Base-by-base conservation (phyloP, 1,140 invertebrate genomes). In the Microvelia longipes region DNA sequence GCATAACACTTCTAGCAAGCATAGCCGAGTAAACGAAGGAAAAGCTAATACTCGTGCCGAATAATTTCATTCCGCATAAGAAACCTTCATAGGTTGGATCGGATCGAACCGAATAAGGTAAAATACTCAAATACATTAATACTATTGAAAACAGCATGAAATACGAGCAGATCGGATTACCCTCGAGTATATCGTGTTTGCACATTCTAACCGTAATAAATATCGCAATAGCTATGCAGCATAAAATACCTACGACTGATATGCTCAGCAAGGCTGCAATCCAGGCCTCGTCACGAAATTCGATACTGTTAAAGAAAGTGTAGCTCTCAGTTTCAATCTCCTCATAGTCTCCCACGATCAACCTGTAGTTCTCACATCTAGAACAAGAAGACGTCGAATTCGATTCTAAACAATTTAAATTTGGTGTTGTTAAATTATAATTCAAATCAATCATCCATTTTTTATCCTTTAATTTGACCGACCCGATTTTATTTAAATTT, bases 1-100 rank as follows among this genome's bases (percentile, higher is more conserved):
- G 74, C 70, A 86, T 83, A 62, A 86, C 78, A 11, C 83, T 78
- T 62, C 85, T 80, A 1, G 84, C 79, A 2, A 87, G 75, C 76
- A 87, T 81, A 0, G 83, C 79, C 1, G 83, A 84, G 72, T 86
- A 85, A 0, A 82, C 76, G 0, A 85, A 68, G 1, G 82, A 81
- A 66, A 83, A 84, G 0, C 82, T 81, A 5, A 85, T 70, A 0
- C 80, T 81, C 0, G 84, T 78, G 0, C 81, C 75, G n/a, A 85
- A 82, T 81, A 68, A 84, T 81, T n/a, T 80, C 73, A 1, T 80
- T 78, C 70, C 85, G 85, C 0, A 83, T 28, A 5, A 64, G 15
- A 75, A 28, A 26, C 71, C 69, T 29, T 68, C 60, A 28, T 67
- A 68, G 29, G 63, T 67, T 11, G 69, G 63, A 13, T 71, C 64